Evolutionary conservation across 2,888 invertebrate genomes (phyloP).

Genomic region (Drosophila hamatofila): DNA sequence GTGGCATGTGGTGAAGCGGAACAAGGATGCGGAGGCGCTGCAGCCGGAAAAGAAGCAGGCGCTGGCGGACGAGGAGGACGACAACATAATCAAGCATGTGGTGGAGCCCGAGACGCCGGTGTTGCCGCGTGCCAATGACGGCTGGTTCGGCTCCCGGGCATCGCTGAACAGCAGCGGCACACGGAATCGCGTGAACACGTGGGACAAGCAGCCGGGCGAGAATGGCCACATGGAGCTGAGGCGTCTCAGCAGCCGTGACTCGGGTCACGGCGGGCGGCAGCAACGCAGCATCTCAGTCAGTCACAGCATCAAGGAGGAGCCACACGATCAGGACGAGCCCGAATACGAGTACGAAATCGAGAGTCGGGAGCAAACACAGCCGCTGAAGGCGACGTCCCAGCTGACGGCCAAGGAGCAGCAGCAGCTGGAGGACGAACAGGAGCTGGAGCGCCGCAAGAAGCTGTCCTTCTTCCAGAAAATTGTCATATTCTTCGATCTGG

Average conservation of each 20-base stretch:
- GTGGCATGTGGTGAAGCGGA: conserved; percentile 88
- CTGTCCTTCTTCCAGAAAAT: conserved; percentile 87
- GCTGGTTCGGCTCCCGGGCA: conserved; percentile 82
- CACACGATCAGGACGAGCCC: conserved; percentile 44
- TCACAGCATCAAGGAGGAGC: conserved; percentile 79
- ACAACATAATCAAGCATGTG: conserved; percentile 88
- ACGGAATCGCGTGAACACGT: conserved; percentile 71
- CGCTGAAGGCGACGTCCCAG: neutral
- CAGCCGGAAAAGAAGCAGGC: conserved; percentile 65
- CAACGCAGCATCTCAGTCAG: conserved; percentile 76
- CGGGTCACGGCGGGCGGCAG: conserved; percentile 45
- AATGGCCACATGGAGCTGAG: conserved; percentile 66
- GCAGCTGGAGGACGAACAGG: conserved; percentile 63
- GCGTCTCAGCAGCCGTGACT: conserved; percentile 71
- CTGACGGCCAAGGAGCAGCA: conserved; percentile 57
- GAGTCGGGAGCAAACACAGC: conserved; percentile 18
- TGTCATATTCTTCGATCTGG: conserved; percentile 89
- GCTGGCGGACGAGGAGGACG: conserved; percentile 86
- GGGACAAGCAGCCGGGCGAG: conserved; percentile 62
- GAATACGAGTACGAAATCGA: conserved; percentile 23
- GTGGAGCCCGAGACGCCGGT: conserved; percentile 89
- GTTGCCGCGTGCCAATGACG: conserved; percentile 86
- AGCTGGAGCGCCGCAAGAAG: conserved; percentile 71
- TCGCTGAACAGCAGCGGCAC: conserved; percentile 73
- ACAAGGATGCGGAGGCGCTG: conserved; percentile 67